These are phyloP conservation scores for Muschampia plurimacula DNA, from an alignment of 2,888 invertebrate species.

Conservation along the genomic window DNA sequence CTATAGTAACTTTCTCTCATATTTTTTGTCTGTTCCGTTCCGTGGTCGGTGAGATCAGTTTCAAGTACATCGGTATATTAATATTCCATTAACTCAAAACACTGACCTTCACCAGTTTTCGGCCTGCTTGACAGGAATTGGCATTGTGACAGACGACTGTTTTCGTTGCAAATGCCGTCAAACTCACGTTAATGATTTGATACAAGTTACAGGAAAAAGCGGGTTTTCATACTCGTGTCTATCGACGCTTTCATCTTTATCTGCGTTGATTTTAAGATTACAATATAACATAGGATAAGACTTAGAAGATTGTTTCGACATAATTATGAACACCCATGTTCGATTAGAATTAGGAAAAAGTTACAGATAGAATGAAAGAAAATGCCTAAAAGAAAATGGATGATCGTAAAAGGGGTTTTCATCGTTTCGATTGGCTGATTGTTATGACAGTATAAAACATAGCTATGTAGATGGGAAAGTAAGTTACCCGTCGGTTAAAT, in stretches of 20 bases:
- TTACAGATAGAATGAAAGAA: too few species aligned
- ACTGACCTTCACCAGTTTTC: constrained; percentile 29
- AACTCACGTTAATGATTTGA: constrained; percentile 8
- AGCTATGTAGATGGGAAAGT: too few species aligned
- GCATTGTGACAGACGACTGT: constrained; percentile 33
- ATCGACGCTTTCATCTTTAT: not conserved
- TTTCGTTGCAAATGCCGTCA: constrained; percentile 29
- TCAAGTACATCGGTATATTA: constrained; percentile 1
- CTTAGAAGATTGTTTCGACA: too few species aligned
- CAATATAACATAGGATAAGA: too few species aligned
- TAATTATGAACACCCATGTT: too few species aligned
- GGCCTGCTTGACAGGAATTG: constrained; percentile 23
- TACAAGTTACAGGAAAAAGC: not conserved
- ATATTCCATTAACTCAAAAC: constrained; percentile 30
- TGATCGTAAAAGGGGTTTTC: too few species aligned
- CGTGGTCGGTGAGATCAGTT: not conserved
- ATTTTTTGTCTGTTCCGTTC: not conserved
- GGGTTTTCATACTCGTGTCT: not conserved
- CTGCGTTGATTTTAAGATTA: too few species aligned
- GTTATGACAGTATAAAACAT: too few species aligned
- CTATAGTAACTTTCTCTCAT: not conserved
- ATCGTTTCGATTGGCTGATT: too few species aligned
- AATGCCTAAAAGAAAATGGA: too few species aligned
- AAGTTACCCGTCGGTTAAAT: too few species aligned
- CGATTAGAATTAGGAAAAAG: too few species aligned